Evolutionary conservation across 2,113 vertebrate species (phyloP).

Genomic region (Grus americana): DNA sequence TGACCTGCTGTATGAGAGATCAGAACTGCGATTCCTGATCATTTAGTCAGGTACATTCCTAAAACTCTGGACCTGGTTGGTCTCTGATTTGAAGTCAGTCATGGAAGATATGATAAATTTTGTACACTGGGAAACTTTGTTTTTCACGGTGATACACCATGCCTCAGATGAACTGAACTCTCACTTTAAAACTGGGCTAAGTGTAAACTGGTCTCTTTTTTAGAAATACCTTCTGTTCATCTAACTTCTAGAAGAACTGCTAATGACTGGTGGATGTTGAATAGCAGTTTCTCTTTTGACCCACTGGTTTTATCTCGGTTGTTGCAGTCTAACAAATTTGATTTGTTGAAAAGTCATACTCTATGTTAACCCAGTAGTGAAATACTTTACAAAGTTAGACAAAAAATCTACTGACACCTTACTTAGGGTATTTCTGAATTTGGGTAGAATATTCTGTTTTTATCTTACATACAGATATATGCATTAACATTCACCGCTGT

Average conservation of each 20-base stretch:
- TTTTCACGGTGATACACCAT: neutral
- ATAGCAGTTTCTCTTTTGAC: neutral
- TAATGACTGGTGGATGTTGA: neutral
- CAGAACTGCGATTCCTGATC: neutral
- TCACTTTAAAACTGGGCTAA: neutral
- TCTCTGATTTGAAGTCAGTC: neutral
- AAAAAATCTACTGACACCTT: neutral
- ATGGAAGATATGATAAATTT: neutral
- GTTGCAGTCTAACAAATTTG: neutral
- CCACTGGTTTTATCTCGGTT: neutral
- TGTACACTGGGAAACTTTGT: neutral
- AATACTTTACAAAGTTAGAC: neutral
- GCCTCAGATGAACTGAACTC: neutral
- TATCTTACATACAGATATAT: neutral
- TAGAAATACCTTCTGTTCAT: neutral
- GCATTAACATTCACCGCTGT: neutral
- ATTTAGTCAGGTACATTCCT: neutral
- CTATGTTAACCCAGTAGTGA: neutral
- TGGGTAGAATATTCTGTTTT: neutral
- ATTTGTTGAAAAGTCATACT: neutral
- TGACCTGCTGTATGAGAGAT: neutral
- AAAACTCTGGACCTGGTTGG: neutral
- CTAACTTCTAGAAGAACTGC: neutral
- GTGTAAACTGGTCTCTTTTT: neutral
- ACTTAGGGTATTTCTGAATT: neutral